Evolutionary conservation across 2,888 invertebrate species (phyloP).

Genomic region (Ectemnius continuus): DNA sequence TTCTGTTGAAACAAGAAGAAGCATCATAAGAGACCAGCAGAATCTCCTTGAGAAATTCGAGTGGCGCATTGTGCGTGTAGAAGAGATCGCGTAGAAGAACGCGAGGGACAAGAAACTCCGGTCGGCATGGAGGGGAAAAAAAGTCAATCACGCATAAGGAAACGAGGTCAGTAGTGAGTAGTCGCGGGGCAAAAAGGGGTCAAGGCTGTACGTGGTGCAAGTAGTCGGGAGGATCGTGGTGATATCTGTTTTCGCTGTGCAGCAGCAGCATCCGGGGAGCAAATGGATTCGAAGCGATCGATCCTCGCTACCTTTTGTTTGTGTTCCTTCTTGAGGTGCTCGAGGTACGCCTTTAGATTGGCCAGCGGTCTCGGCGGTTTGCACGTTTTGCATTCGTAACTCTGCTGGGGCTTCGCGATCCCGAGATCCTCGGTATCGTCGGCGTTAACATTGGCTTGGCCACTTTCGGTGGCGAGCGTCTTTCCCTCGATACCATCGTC

Average conservation of each 20-base stretch:
- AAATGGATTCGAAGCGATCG: constrained; percentile 6
- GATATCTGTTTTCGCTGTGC: constrained; percentile 3
- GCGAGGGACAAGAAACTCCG: background rate
- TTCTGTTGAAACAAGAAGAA: too few species aligned
- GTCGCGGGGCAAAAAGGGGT: background rate
- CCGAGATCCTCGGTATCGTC: constrained; percentile 18
- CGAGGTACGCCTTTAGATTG: constrained; percentile 68
- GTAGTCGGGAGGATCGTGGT: background rate
- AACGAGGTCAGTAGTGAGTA: constrained; percentile 5
- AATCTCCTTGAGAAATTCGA: too few species aligned
- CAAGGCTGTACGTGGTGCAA: constrained; percentile 5
- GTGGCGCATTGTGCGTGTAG: background rate
- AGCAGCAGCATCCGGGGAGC: background rate
- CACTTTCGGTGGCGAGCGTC: constrained; percentile 3
- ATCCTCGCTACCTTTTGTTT: constrained; percentile 65
- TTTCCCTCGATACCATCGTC: constrained; percentile 11
- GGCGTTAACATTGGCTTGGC: constrained; percentile 11
- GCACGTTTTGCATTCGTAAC: constrained; percentile 74
- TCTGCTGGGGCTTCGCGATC: constrained; percentile 62
- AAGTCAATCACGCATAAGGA: background rate
- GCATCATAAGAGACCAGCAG: too few species aligned
- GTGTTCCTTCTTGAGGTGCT: constrained; percentile 69
- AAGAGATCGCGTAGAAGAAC: background rate
- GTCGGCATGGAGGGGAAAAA: background rate
- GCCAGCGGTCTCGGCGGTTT: constrained; percentile 64